These are phyloP conservation scores for Drosophila differens DNA, from an alignment of 2,888 invertebrate genomes.

Conservation along the genomic window DNA sequence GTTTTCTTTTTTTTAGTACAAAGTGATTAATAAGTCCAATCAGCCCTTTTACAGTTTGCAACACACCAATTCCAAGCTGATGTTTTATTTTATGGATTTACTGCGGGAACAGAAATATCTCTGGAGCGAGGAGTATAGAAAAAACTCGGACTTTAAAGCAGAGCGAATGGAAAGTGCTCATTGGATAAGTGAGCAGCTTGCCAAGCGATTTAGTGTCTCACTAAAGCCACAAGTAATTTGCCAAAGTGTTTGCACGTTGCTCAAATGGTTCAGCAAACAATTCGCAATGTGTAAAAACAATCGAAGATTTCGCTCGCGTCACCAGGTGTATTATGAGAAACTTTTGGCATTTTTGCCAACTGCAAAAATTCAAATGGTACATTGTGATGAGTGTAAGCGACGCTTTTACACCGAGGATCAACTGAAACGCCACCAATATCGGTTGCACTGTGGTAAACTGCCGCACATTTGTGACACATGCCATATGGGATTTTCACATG, in stretches of 20 bases:
- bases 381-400: conserved; percentile 44
- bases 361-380: conserved; percentile 18
- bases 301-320: conserved; percentile 14
- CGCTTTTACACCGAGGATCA: conserved; percentile 41
- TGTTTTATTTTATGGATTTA: conserved; percentile 46
- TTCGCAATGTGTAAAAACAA: conserved; percentile 25
- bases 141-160: conserved; percentile 13
- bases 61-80: conserved; percentile 32
- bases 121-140: conserved; percentile 25
- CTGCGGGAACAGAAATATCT: conserved; percentile 31
- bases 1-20: conserved; percentile 1
- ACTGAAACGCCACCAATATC: conserved; percentile 42
- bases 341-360: conserved; percentile 46
- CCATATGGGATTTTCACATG: conserved; percentile 23
- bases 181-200: conserved; percentile 21
- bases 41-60: conserved; percentile 47
- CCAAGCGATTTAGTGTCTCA: conserved; percentile 15
- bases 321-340: conserved; percentile 34
- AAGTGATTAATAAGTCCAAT: conserved; percentile 10
- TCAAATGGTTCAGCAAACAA: conserved; percentile 49
- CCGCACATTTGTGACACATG: conserved; percentile 48
- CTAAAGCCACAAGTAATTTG: conserved; percentile 22
- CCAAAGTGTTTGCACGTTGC: conserved; percentile 31
- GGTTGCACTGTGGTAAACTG: conserved; percentile 28
- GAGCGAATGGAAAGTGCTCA: conserved; percentile 31